Evolutionary conservation across 2,113 vertebrate genomes (phyloP), one percentile per base, ranked within the genome.

Genomic region (Nettapus auritus): DNA sequence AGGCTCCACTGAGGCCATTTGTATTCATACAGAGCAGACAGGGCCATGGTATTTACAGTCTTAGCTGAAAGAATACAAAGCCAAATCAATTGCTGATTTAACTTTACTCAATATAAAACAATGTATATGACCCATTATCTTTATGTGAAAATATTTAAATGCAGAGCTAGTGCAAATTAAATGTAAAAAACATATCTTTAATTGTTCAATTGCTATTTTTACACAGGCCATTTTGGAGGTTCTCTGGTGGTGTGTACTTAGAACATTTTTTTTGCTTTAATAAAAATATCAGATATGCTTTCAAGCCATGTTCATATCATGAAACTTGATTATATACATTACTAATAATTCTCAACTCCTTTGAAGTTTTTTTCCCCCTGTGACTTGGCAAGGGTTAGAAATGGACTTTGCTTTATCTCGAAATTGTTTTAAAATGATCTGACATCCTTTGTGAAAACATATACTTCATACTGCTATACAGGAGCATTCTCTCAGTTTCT

Each of bases 261-360:
- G 73, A 93, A 69, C 68, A 73, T 71, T 67, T 42, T 85, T 93
- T 95, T 93, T 95, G 83, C 80, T 92, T 91, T 93, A 74, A 50
- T 26, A 94, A 94, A 96, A 90, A 80, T 76, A 84, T 26, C 63
- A 25, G 57, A 44, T 74, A 21, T 17, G 28, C 96, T 89, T 97
- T 92, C 71, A 93, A 86, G 79, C 78, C 89, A 68, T 87, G 42
- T 93, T 81, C 55, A 86, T 36, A 73, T 80, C 7, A 57, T 3
- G 8, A 63, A 62, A 60, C 29, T 50, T 90, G n/a, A 33, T 83
- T 40, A 19, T 21, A 31, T n/a, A 46, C 18, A 9, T 56, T 71
- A 38, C 50, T 64, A 34, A 73, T 79, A 36, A 57, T 85, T 79
- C 7, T 5, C 2, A 31, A 5, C 13, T 64, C 13, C 26, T 66